Percentiles rank a stretch among this genome's conserved stretches.
Evolutionary conservation across 1,140 invertebrate genomes (phyloP).

Genomic region (Atta colombica): DNA sequence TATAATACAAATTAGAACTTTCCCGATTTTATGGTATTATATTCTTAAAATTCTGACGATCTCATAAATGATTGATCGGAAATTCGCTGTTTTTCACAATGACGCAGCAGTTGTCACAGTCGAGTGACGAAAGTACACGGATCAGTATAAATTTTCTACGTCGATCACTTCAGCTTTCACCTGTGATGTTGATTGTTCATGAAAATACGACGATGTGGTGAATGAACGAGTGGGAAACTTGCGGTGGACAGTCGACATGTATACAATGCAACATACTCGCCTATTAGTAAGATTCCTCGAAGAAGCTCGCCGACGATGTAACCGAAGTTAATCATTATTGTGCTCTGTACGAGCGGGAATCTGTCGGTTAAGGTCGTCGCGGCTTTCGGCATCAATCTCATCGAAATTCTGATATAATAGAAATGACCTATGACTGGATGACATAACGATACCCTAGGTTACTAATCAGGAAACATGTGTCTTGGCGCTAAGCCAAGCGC

Average conservation of each 20-base stretch:
- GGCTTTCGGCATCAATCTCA: constrained; percentile 68
- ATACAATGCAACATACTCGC: constrained; percentile 27
- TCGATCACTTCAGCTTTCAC: constrained; percentile 20
- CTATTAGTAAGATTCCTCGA: constrained; percentile 78
- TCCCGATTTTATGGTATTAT: neutral
- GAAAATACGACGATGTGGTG: neutral
- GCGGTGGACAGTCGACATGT: neutral
- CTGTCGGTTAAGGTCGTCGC: constrained; percentile 73
- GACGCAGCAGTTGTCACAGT: neutral
- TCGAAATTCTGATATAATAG: constrained; percentile 85
- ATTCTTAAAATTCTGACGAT: neutral
- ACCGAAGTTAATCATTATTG: constrained; percentile 83
- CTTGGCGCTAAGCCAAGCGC: no score
- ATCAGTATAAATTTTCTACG: neutral
- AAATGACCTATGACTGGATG: constrained; percentile 83
- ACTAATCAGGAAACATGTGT: constrained; percentile 47
- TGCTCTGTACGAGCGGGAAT: constrained; percentile 71
- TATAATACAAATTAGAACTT: neutral
- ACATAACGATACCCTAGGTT: constrained; percentile 84
- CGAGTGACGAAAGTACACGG: no score
- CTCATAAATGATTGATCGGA: neutral
- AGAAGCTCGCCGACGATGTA: constrained; percentile 67
- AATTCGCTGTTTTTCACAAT: neutral
- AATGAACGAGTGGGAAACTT: neutral
- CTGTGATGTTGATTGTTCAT: neutral